These are phyloP conservation scores for Dromius quadrimaculatus DNA, from an alignment of 2,888 invertebrate genomes.

Conservation along the genomic window DNA sequence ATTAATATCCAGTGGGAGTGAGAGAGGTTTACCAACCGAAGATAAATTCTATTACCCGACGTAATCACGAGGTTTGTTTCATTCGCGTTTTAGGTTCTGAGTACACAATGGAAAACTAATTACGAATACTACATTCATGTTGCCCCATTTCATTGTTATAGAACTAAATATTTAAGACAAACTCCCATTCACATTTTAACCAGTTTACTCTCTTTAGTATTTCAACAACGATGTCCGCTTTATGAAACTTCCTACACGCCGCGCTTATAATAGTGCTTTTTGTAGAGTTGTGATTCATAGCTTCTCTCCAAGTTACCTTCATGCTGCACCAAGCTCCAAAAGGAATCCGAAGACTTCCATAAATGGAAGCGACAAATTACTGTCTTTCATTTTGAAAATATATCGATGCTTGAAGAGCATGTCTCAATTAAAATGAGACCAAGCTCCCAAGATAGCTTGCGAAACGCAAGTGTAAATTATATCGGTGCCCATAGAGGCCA, in stretches of 20 bases:
- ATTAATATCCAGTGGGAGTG: constrained; percentile 16
- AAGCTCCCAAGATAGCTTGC: constrained; percentile 54
- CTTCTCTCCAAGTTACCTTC: too few relatives aligned
- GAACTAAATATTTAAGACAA: constrained; percentile 46
- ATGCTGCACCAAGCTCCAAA: too few relatives aligned
- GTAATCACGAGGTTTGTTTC: constrained; percentile 45
- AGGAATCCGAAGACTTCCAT: too few relatives aligned
- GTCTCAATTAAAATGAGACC: constrained; percentile 29
- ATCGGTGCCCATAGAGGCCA: constrained; percentile 55
- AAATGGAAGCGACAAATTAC: too few relatives aligned
- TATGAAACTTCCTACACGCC: too few relatives aligned
- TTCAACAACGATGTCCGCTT: too few relatives aligned
- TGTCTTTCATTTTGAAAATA: too few relatives aligned
- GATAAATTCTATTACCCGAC: constrained; percentile 46
- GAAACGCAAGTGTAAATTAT: constrained; percentile 57
- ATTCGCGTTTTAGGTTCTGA: constrained; percentile 41
- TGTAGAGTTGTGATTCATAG: too few relatives aligned
- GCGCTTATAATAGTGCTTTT: too few relatives aligned
- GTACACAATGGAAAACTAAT: constrained; percentile 49
- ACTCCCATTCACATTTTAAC: constrained; percentile 37
- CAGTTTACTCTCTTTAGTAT: too few relatives aligned
- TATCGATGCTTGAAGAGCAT: too few relatives aligned
- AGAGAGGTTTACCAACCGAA: constrained; percentile 1
- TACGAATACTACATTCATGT: constrained; percentile 32
- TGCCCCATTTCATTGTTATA: constrained; percentile 42